Base-by-base conservation (phyloP, 2,113 vertebrate species). In the Pedetes capensis region DNA sequence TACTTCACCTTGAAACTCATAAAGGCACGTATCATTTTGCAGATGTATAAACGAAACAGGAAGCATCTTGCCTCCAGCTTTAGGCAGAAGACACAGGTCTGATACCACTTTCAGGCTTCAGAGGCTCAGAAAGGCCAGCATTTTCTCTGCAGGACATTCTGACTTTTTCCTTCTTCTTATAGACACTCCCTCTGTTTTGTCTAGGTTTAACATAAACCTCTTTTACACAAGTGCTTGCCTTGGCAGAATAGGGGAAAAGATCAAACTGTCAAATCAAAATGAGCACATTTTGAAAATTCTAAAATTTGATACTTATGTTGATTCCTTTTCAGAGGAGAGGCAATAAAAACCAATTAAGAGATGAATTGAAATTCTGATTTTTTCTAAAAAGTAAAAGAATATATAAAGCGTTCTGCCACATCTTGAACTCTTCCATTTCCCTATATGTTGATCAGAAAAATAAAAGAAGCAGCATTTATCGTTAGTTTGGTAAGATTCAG, bases 251-350 rank as follows among this genome's bases (percentile, higher is more conserved):
- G 39, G 4, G n/a, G 39, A 66, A 87, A 42, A 74, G 74, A 69
- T 55, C 39, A 87, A 94, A 69, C 22, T 71, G 78, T 34, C 79
- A 75, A 90, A 44, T 94, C 90, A 84, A 94, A 94, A 94, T 42
- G 39, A 91, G 69, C 42, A 64, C 7, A 22, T 64, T 92, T 64
- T 80, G 16, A 71, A 96, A 93, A 61, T 66, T 53, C 25, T 85
- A 76, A 72, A 81, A 82, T 85, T 81, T 76, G 61, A 82, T 74
- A 20, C 22, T 79, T 72, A 1, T 34, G 39, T 29, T 82, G 37
- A 47, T 72, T 80, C 4, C 76, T 88, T 81, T 91, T 95, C 20
- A 81, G 27, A 85, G 22, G 32, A 88, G 7, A 91, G 25, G 17
- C 18, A 66, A 51, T 82, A 72, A 89, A 89, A 75, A 13, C 2